Evolutionary conservation across 2,888 invertebrate genomes (phyloP).

Genomic region (Papilio demoleus): DNA sequence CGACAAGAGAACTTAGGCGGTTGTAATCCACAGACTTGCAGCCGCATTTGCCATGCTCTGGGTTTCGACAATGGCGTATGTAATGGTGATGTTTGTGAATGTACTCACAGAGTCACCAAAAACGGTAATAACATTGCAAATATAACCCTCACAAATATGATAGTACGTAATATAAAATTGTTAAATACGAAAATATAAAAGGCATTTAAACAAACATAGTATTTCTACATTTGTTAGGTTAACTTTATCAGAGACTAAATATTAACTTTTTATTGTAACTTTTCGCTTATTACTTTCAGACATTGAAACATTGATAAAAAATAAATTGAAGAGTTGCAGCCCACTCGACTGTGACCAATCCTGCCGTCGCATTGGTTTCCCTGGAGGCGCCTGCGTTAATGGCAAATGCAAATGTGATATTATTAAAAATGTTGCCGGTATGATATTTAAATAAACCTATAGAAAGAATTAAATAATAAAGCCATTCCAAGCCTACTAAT

Average conservation of each 20-base stretch:
- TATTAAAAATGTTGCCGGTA: constrained; percentile 9
- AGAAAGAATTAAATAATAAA: too few species aligned
- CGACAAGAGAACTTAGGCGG: background rate
- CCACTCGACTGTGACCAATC: constrained; percentile 51
- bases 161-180: too few species aligned
- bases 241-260: too few species aligned
- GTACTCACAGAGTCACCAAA: constrained; percentile 13
- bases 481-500: too few species aligned
- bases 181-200: too few species aligned
- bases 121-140: background rate
- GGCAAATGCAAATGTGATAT: constrained; percentile 53
- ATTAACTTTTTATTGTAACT: too few species aligned
- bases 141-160: too few species aligned
- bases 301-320: background rate
- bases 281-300: constrained; percentile 21
- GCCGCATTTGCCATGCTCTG: constrained; percentile 15
- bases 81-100: constrained; percentile 26
- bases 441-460: background rate
- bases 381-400: constrained; percentile 53
- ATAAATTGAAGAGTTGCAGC: constrained; percentile 39
- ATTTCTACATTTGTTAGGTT: too few species aligned
- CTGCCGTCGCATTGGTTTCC: constrained; percentile 54
- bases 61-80: constrained; percentile 21
- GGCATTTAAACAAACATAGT: too few species aligned
- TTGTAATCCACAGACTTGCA: constrained; percentile 22